These are phyloP conservation scores for Cantharis rustica DNA, from an alignment of 2,888 invertebrate species.

Conservation along the genomic window DNA sequence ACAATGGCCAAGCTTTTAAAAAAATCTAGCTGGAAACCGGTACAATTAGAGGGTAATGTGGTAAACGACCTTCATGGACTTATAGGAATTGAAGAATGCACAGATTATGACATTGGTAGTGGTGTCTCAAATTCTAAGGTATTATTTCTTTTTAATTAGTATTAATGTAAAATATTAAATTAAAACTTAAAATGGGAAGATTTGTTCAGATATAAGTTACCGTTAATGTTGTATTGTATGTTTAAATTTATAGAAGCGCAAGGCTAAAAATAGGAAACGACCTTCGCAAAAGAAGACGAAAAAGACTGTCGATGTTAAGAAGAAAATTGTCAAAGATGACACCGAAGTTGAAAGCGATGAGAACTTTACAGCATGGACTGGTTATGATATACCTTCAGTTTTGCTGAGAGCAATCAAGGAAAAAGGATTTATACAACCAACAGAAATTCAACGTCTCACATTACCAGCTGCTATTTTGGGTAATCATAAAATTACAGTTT, in stretches of 20 bases:
- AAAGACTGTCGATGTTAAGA: not conserved
- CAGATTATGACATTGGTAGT: slow-evolving; percentile 67
- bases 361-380: slow-evolving; percentile 59
- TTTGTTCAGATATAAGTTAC: not conserved
- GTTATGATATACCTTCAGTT: slow-evolving; percentile 69
- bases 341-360: not conserved
- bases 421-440: slow-evolving; percentile 80
- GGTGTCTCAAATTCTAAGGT: slow-evolving; percentile 47
- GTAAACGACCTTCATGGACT: slow-evolving; percentile 67
- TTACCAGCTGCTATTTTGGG: slow-evolving; percentile 86
- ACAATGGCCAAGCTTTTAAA: not conserved
- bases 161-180: slow-evolving; percentile 34
- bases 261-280: not conserved
- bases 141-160: slow-evolving; percentile 34
- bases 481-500: slow-evolving; percentile 38
- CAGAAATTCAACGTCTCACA: slow-evolving; percentile 83
- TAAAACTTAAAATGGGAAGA: too few relatives aligned
- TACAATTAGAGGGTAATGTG: slow-evolving; percentile 65
- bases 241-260: not conserved
- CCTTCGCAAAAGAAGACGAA: not conserved
- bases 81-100: slow-evolving; percentile 78
- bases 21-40: slow-evolving; percentile 65
- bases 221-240: not conserved
- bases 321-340: not conserved
- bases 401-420: slow-evolving; percentile 77